phyloP scores from a whole-genome alignment of 2,888 invertebrate species.

The Eubasilissa splendida region DNA sequence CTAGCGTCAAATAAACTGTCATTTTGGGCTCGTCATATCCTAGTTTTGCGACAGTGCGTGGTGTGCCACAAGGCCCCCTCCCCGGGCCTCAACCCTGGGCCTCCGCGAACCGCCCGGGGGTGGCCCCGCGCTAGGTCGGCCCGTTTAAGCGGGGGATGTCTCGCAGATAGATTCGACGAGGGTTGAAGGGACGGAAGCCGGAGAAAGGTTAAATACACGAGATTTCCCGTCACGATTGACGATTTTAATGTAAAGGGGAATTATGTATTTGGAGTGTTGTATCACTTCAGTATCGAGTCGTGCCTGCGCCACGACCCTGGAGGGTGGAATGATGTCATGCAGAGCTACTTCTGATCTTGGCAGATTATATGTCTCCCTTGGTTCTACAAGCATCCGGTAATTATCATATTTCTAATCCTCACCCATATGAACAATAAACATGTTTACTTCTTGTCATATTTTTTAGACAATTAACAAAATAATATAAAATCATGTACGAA shows the following conservation, averaged over 20 bases:
- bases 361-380: too few relatives aligned
- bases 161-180: slow-evolving; percentile 1
- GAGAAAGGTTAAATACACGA: slow-evolving; percentile 6
- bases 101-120: neutral
- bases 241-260: neutral
- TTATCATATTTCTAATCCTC: too few relatives aligned
- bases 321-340: too few relatives aligned
- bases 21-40: slow-evolving; percentile 21
- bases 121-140: neutral
- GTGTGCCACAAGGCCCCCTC: neutral
- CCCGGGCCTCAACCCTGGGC: neutral
- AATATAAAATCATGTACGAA: too few relatives aligned
- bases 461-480: too few relatives aligned
- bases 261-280: too few relatives aligned
- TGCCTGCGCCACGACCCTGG: too few relatives aligned
- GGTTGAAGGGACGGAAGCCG: slow-evolving; percentile 14
- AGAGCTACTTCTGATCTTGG: too few relatives aligned
- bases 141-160: neutral
- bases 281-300: too few relatives aligned
- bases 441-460: too few relatives aligned
- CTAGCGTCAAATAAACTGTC: neutral
- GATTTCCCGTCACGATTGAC: slow-evolving; percentile 3
- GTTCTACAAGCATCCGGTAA: too few relatives aligned
- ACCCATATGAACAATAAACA: too few relatives aligned
- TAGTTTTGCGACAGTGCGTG: neutral